Conservation (phyloP, 2,797 vertebrate species). For the Rhynchonycteris naso region DNA sequence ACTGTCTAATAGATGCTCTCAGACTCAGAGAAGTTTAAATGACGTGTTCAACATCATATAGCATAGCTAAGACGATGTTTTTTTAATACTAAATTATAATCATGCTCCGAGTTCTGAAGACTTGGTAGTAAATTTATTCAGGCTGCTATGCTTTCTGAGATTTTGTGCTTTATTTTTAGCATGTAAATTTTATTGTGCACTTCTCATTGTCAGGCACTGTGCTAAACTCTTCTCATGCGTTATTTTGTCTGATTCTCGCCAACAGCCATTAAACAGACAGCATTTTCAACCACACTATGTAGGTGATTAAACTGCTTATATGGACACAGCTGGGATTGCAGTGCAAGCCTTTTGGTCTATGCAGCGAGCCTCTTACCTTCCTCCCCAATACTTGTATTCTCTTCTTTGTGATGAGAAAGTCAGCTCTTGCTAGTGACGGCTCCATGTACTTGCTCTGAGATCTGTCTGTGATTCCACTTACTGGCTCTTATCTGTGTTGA, state of each 20-base stretch:
- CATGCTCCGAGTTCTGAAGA: background rate
- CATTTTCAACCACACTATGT: accelerated
- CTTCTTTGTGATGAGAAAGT: background rate
- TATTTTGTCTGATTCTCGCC: background rate
- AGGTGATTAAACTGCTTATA: background rate
- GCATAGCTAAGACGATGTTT: background rate
- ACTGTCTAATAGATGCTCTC: background rate
- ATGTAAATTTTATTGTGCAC: background rate
- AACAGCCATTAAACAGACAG: background rate
- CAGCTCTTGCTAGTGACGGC: background rate
- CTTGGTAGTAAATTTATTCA: background rate
- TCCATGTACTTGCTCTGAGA: background rate
- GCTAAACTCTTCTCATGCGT: background rate
- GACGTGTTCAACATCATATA: background rate
- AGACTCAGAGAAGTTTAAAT: background rate
- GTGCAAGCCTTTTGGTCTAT: background rate
- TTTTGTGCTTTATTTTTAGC: background rate
- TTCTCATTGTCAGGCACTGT: background rate
- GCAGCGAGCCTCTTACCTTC: background rate
- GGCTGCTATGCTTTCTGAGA: background rate
- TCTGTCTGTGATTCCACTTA: background rate
- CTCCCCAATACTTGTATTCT: background rate
- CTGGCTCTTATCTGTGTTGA: background rate
- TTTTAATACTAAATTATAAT: background rate
- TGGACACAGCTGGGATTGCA: background rate